Conservation (phyloP, 2,113 vertebrate genomes). For the Zosterops borbonicus region DNA sequence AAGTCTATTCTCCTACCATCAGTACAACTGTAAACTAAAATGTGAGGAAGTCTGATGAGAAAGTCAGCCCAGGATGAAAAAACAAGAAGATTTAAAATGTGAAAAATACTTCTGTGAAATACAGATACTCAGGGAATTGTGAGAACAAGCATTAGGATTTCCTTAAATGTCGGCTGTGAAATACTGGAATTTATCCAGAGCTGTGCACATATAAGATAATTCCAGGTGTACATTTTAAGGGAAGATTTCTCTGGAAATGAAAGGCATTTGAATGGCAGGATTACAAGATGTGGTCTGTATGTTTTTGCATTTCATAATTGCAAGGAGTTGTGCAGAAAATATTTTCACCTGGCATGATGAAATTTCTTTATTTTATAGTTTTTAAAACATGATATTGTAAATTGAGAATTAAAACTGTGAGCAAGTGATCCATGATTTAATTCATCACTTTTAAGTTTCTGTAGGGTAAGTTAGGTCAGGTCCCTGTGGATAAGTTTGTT, state of each 20-base stretch:
- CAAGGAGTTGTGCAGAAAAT: neutral
- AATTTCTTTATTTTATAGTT: neutral
- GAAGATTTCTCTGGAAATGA: neutral
- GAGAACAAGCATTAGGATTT: neutral
- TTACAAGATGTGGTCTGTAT: neutral
- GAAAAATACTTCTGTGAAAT: neutral
- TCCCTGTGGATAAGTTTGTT: constrained; percentile 10
- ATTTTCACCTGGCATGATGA: neutral
- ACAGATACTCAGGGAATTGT: neutral
- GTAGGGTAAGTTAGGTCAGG: neutral
- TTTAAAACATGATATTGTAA: neutral
- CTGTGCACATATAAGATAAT: neutral
- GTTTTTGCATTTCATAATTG: neutral
- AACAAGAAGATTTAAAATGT: neutral
- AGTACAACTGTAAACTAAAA: neutral
- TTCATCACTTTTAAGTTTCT: constrained; percentile 53
- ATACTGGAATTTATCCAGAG: neutral
- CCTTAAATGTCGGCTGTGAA: neutral
- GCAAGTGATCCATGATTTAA: neutral
- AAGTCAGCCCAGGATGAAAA: neutral
- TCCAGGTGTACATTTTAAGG: neutral
- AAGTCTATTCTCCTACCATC: neutral
- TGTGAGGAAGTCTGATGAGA: neutral
- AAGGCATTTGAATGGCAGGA: neutral
- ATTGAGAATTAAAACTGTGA: neutral